Base-by-base conservation (phyloP, 2,888 invertebrate species). In the Dinocampus coccinellae region DNA sequence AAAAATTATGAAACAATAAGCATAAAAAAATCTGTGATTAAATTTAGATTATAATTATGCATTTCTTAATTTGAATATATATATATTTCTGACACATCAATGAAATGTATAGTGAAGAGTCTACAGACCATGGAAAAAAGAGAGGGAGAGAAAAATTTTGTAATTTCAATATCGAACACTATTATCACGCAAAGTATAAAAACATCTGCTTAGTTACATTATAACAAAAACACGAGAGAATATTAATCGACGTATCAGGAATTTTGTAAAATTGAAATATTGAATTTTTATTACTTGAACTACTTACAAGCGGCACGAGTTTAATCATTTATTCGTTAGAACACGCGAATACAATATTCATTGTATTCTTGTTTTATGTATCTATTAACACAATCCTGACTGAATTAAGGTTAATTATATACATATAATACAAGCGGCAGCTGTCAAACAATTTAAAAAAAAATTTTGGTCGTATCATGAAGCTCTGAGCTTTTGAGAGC, bases 401-500 rank as follows among this genome's bases (percentile, higher is more conserved):
- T 47, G 47, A 47, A 47, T 47, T 47, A 47, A 6, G 33, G 33
- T 20, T 2, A 16, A 3, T 10, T 57, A n/a, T 22, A 39, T 61
- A 55, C 11, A 55, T 22, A 55, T 55, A 55, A 24, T 26, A 33
- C 26, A 1, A 16, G 47, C 47, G n/a, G 42, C 42, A 55, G 52
- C 53, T 69, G 53, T 62, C 62, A 69, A 60, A 61, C 62, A 29
- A 36, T 29, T 53, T 24, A 24, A 65, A 77, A n/a, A n/a, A 76
- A 78, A 73, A 76, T 72, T 74, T 60, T 65, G 55, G 60, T 34
- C 70, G 66, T 64, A 34, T 39, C 33, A n/a, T 33, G 22, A 72
- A 65, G 60, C 72, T 71, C 70, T 58, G 68, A 68, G 73, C 69
- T 73, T 81, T 78, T 75, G 75, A 75, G 76, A 80, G 76, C 75